These are phyloP conservation scores for Pardosa pseudoannulata DNA, from an alignment of 2,888 invertebrate species.

Conservation along the genomic window DNA sequence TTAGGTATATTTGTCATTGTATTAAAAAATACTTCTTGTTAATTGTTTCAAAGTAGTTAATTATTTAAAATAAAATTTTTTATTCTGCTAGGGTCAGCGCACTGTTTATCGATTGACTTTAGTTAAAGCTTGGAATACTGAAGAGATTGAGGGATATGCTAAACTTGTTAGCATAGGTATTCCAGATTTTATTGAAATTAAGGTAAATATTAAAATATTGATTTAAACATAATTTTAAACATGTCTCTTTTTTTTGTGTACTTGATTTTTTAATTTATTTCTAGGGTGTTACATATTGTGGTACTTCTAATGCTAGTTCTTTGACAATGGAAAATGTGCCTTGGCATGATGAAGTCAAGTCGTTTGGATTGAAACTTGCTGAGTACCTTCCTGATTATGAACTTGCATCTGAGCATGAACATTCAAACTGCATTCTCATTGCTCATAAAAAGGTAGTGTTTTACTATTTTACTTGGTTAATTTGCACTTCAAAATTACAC, in stretches of 20 bases:
- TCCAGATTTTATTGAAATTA: slow-evolving; percentile 82
- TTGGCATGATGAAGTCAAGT: slow-evolving; percentile 81
- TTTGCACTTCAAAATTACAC: too few species aligned
- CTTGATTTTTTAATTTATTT: slow-evolving; percentile 24
- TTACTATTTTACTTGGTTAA: not conserved
- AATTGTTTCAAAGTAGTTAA: too few species aligned
- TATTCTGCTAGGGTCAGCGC: slow-evolving; percentile 78
- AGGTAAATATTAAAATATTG: slow-evolving; percentile 76
- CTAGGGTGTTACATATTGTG: slow-evolving; percentile 82
- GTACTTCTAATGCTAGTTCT: slow-evolving; percentile 79
- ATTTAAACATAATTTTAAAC: not conserved
- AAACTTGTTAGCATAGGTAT: slow-evolving; percentile 80
- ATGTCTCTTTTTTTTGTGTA: not conserved
- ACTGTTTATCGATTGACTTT: slow-evolving; percentile 82
- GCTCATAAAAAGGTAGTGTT: slow-evolving; percentile 80
- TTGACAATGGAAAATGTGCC: slow-evolving; percentile 82
- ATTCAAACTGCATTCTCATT: slow-evolving; percentile 81
- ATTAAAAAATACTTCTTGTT: too few species aligned
- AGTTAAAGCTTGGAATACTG: slow-evolving; percentile 81
- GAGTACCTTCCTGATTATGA: slow-evolving; percentile 79
- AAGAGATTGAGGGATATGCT: slow-evolving; percentile 81
- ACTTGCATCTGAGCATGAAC: slow-evolving; percentile 81
- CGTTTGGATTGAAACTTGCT: slow-evolving; percentile 79
- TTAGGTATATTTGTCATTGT: too few species aligned
- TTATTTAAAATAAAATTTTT: too few species aligned